Percentiles rank a stretch among this genome's conserved stretches.
Evolutionary conservation across 2,113 vertebrate species (phyloP).

Genomic region (Pseudolaguvia tuberculata): DNA sequence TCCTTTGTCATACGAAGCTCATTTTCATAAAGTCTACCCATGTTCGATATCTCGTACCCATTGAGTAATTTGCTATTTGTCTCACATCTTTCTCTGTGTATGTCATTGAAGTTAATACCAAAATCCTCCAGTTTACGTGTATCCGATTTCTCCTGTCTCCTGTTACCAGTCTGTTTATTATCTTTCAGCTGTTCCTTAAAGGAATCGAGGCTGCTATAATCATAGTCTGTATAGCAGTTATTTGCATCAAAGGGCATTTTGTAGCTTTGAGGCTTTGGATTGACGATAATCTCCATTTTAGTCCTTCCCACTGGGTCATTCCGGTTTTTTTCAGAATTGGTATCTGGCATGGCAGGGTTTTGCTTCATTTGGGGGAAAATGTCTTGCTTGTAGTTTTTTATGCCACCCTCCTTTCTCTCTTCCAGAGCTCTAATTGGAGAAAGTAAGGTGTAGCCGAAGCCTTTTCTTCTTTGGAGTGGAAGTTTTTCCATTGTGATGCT

Average conservation of each 20-base stretch:
- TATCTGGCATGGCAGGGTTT: slow-evolving; percentile 33
- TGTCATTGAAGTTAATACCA: background rate
- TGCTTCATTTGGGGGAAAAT: slow-evolving; percentile 23
- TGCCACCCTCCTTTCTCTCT: slow-evolving; percentile 39
- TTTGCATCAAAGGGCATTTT: slow-evolving; percentile 47
- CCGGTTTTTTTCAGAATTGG: slow-evolving; percentile 15
- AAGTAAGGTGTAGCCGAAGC: slow-evolving; percentile 39
- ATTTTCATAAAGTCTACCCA: slow-evolving; percentile 59
- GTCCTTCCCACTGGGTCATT: slow-evolving; percentile 49
- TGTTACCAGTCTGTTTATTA: background rate
- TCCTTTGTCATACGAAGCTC: slow-evolving; percentile 56
- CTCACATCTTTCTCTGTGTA: background rate
- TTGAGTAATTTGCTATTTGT: background rate
- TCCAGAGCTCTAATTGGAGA: slow-evolving; percentile 47
- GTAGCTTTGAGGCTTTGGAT: slow-evolving; percentile 71
- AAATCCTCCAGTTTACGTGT: slow-evolving; percentile 3
- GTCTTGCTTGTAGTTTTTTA: slow-evolving; percentile 42
- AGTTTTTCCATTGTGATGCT: slow-evolving; percentile 39
- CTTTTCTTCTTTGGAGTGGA: slow-evolving; percentile 28
- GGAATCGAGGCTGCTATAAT: background rate
- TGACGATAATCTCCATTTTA: slow-evolving; percentile 67
- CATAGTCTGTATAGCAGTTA: slow-evolving; percentile 20
- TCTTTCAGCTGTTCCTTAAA: background rate
- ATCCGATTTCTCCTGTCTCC: slow-evolving; percentile 9
- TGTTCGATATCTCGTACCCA: background rate